These are phyloP conservation scores for Bufo bufo DNA, from an alignment of 2,113 vertebrate genomes.

Conservation along the genomic window DNA sequence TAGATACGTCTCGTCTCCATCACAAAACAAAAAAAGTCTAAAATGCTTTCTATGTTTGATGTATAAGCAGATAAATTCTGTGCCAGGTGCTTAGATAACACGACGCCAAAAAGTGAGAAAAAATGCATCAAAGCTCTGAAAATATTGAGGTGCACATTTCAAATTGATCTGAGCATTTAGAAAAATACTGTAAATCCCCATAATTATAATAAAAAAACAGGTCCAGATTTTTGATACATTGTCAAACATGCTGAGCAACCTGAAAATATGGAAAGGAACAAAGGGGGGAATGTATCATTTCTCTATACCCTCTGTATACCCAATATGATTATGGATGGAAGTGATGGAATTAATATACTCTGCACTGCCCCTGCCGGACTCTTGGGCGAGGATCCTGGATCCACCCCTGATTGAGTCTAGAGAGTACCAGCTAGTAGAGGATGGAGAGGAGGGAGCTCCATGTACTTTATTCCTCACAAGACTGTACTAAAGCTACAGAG, in stretches of 20 bases:
- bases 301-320: no score
- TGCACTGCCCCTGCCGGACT: no score
- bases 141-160: slow-evolving; percentile 30
- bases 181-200: not conserved
- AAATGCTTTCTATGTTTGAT: not conserved
- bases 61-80: slow-evolving; percentile 9
- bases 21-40: not conserved
- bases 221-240: not conserved
- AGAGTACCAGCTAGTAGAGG: no score
- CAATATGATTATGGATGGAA: no score
- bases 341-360: no score
- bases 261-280: not conserved
- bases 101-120: slow-evolving; percentile 9
- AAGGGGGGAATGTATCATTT: no score
- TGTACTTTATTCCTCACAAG: no score
- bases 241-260: not conserved
- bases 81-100: slow-evolving; percentile 44
- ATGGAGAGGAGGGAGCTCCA: no score
- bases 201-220: not conserved
- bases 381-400: no score
- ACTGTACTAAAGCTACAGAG: no score
- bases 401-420: no score
- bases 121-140: slow-evolving; percentile 10
- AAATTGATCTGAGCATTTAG: not conserved
- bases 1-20: not conserved